These are phyloP conservation scores for Daphoenositta chrysoptera DNA, from an alignment of 2,113 vertebrate genomes.

Conservation along the genomic window DNA sequence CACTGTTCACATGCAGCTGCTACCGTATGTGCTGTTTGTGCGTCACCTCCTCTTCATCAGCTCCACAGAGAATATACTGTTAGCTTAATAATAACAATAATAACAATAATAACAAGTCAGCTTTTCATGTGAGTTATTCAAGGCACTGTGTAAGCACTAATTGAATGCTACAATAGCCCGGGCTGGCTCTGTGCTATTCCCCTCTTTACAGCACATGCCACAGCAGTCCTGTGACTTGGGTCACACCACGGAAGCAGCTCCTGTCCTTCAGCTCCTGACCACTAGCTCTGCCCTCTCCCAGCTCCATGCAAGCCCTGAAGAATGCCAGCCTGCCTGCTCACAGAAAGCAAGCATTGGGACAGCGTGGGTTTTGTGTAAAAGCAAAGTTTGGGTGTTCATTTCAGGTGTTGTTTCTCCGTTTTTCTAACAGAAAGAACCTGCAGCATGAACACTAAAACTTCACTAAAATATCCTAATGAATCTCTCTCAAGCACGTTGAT, in stretches of 20 bases:
- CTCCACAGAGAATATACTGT: slow-evolving; percentile 49
- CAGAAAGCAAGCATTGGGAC: neutral
- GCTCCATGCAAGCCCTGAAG: neutral
- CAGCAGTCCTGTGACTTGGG: neutral
- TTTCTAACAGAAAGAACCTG: neutral
- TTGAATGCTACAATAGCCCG: neutral
- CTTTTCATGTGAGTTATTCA: slow-evolving; percentile 39
- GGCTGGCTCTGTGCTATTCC: neutral
- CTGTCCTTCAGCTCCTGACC: neutral
- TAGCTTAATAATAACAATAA: slow-evolving; percentile 63
- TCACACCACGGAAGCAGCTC: neutral
- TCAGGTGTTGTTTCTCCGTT: neutral
- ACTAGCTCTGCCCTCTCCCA: neutral
- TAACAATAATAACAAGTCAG: slow-evolving; percentile 38
- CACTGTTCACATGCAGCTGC: slow-evolving; percentile 41
- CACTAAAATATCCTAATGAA: neutral
- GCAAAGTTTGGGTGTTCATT: neutral
- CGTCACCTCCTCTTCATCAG: slow-evolving; percentile 28
- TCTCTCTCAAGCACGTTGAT: neutral
- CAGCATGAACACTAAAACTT: neutral
- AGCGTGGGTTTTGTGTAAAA: neutral
- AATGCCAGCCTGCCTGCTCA: neutral
- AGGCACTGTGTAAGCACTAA: slow-evolving; percentile 24
- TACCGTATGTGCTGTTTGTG: slow-evolving; percentile 39
- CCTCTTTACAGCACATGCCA: neutral